A percentile compares a stretch with the other conserved stretches of the same genome.
Conservation (phyloP, 1,140 invertebrate species). For the Leptinotarsa undecemlineata region DNA sequence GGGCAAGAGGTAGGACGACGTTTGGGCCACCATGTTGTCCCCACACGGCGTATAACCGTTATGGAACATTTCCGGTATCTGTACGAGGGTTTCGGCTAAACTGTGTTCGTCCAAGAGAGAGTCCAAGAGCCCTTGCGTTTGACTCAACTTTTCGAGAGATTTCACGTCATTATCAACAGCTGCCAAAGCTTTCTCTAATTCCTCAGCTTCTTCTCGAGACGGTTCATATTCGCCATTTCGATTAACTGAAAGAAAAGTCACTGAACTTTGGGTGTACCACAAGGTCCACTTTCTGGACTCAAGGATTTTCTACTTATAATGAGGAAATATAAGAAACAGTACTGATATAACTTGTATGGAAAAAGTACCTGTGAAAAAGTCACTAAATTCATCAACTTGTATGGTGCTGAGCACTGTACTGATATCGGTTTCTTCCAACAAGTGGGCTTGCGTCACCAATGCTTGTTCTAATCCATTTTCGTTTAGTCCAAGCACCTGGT, state of each 20-base stretch:
- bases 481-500: conserved; percentile 52
- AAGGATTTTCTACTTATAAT: no score
- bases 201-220: conserved; percentile 79
- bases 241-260: conserved; percentile 61
- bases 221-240: conserved; percentile 73
- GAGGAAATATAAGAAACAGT: no score
- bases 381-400: conserved; percentile 88
- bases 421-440: conserved; percentile 82
- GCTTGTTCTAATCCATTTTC: conserved; percentile 50
- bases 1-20: conserved; percentile 50
- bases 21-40: conserved; percentile 51
- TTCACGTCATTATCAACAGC: conserved; percentile 79
- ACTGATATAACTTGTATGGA: not conserved
- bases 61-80: conserved; percentile 53
- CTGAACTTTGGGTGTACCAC: no score
- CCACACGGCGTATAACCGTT: conserved; percentile 52
- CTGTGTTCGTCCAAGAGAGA: conserved; percentile 52
- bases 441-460: conserved; percentile 53
- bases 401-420: conserved; percentile 87
- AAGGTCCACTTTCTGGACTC: no score
- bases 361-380: conserved; percentile 76
- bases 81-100: conserved; percentile 51
- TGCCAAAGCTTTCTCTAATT: conserved; percentile 80
- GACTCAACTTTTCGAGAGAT: conserved; percentile 72
- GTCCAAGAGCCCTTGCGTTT: conserved; percentile 63